A percentile compares a stretch with the other conserved stretches of the same genome.
phyloP scores from a whole-genome alignment of 2,888 invertebrate genomes.

The Dasypogon diadema region DNA sequence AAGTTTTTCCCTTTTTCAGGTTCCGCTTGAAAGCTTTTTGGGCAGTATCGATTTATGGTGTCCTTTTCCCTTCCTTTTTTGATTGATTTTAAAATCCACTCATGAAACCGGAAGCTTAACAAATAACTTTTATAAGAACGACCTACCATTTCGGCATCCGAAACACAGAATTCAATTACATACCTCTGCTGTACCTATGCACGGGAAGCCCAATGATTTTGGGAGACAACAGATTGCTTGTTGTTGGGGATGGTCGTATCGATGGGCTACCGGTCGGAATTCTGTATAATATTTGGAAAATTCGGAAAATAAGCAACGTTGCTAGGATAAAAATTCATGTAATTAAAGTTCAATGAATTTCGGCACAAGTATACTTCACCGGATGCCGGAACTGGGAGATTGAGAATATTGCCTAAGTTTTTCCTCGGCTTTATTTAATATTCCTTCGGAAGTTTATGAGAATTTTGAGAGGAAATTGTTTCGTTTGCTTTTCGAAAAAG shows the following conservation, averaged over 20 bases:
- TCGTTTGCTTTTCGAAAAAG: no score
- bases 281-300: not conserved
- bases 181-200: not conserved
- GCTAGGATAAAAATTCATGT: not conserved
- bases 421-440: not conserved
- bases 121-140: not conserved
- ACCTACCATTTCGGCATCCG: not conserved
- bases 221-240: no score
- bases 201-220: no score
- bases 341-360: not conserved
- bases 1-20: conserved; percentile 23
- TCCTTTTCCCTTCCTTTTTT: not conserved
- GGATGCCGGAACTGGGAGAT: not conserved
- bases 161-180: not conserved
- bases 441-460: not conserved
- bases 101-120: conserved; percentile 31
- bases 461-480: not conserved
- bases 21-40: conserved; percentile 30
- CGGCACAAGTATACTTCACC: not conserved
- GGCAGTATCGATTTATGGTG: conserved; percentile 30
- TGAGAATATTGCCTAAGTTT: not conserved
- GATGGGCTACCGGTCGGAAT: no score
- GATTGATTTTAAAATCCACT: conserved; percentile 48
- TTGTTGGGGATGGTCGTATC: no score
- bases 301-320: not conserved